Base-by-base conservation (phyloP, 2,797 vertebrate species). In the Alosa sapidissima region DNA sequence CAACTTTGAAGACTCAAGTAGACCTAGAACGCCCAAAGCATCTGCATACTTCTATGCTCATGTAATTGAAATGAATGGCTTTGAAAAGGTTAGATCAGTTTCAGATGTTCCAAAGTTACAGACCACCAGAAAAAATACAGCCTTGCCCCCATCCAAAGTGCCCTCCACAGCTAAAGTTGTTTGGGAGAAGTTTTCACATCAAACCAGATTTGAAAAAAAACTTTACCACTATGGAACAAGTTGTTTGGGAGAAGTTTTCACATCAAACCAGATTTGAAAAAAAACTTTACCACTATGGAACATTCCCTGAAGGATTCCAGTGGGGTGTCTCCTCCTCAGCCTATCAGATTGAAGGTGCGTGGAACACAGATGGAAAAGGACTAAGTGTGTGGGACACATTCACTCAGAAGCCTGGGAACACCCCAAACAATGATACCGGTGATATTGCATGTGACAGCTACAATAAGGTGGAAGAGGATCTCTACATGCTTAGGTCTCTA, bases 301-400 rank as follows among this genome's bases (percentile, higher is more conserved):
- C 95, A 0, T 98, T 99, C 88, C 89, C 93, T 36, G 85, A 94
- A 1, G 94, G 92, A 87, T 99, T 99, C 86, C 89, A 88, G 0
- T 99, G 98, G 98, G 97, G 98, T 0, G 96, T 97, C 51, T 97
- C 97, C 0, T 96, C 97, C 0, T 97, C 98, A 0, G 95, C 98
- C 45, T 99, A 99, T 89, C 98, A 99, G 90, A 89, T 96, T 48
- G 98, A 99, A 94, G 98, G 98, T 82, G 97, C 92, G 24, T 99
- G 97, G 97, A 85, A 98, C 87, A 93, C 94, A 3, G 97, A 98
- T 49, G 96, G 96, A 19, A 99, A 99, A 90, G 97, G 97, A 2
- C 93, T 92, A 16, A 99, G 97, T 87, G 88, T 97, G n/a, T 99
- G 98, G 98, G 98, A 99, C 88, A 95, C 65, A 28, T 99, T 97